Conservation (phyloP, 2,113 vertebrate species). For the Triplophysa dalaica region DNA sequence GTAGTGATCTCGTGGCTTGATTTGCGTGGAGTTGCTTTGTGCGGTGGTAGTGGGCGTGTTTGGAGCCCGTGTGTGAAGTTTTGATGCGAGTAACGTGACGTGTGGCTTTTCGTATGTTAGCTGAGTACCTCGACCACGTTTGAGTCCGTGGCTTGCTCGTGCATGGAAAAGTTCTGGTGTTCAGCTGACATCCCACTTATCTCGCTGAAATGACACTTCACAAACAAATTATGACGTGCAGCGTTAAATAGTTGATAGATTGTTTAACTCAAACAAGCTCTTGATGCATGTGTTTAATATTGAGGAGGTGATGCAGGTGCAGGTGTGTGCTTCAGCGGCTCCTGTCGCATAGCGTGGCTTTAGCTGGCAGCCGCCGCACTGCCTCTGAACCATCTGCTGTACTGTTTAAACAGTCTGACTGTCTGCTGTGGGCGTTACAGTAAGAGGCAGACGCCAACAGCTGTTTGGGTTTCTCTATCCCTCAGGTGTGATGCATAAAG, state of each 20-base stretch:
- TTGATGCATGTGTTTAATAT: neutral
- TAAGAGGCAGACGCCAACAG: slow-evolving; percentile 40
- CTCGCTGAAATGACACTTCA: neutral
- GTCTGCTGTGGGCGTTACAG: slow-evolving; percentile 36
- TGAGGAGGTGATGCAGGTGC: slow-evolving; percentile 24
- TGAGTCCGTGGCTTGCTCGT: neutral
- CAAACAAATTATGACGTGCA: neutral
- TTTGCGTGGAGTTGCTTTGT: slow-evolving; percentile 47
- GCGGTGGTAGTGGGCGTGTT: slow-evolving; percentile 32
- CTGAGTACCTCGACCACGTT: neutral
- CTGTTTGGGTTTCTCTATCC: slow-evolving; percentile 41
- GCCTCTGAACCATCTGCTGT: slow-evolving; percentile 20
- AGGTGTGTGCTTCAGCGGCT: slow-evolving; percentile 29
- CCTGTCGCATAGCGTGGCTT: slow-evolving; percentile 50
- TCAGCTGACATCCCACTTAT: neutral
- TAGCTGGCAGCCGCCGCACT: slow-evolving; percentile 19
- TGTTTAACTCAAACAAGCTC: neutral
- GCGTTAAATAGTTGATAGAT: neutral
- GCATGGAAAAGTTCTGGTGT: slow-evolving; percentile 6
- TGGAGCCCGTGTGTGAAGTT: slow-evolving; percentile 26
- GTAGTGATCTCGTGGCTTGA: slow-evolving; percentile 13
- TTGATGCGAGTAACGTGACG: neutral
- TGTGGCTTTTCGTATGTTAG: slow-evolving; percentile 25
- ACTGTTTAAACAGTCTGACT: slow-evolving; percentile 27
- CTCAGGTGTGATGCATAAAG: slow-evolving; percentile 43